Evolutionary conservation across 2,797 vertebrate species (phyloP).

Genomic region (Sebastes minor): DNA sequence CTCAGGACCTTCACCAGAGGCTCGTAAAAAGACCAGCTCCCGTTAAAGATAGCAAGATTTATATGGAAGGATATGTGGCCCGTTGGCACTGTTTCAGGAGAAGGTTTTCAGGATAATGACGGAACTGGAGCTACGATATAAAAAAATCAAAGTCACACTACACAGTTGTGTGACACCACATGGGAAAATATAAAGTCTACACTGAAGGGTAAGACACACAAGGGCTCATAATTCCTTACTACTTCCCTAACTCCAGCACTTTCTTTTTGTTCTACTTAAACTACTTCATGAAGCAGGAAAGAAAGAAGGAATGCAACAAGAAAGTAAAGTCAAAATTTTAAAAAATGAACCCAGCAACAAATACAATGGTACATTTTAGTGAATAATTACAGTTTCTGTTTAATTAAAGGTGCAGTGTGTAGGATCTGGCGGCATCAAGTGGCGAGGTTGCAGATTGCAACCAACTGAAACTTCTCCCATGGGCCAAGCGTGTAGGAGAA

Average conservation of each 20-base stretch:
- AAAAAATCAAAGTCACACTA: not conserved
- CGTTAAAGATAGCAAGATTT: not conserved
- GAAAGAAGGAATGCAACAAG: not conserved
- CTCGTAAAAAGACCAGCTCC: not conserved
- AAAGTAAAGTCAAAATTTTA: not conserved
- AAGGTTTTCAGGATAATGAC: not conserved
- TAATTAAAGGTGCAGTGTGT: no score
- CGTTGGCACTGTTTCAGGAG: not conserved
- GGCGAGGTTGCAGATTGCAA: no score
- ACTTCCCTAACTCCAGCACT: not conserved
- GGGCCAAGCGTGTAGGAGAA: no score
- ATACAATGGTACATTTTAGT: not conserved
- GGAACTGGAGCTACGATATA: not conserved
- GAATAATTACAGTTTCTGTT: not conserved
- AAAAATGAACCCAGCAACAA: not conserved
- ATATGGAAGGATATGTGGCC: not conserved
- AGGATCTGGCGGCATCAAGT: no score
- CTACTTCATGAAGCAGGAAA: not conserved
- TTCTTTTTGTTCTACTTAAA: not conserved
- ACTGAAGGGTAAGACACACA: not conserved
- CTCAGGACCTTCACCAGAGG: not conserved
- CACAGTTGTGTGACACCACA: not conserved
- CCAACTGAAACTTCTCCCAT: no score
- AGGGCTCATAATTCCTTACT: not conserved
- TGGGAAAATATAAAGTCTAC: not conserved